Base-by-base conservation (phyloP, 1,140 invertebrate species). In the Telenomus remus region DNA sequence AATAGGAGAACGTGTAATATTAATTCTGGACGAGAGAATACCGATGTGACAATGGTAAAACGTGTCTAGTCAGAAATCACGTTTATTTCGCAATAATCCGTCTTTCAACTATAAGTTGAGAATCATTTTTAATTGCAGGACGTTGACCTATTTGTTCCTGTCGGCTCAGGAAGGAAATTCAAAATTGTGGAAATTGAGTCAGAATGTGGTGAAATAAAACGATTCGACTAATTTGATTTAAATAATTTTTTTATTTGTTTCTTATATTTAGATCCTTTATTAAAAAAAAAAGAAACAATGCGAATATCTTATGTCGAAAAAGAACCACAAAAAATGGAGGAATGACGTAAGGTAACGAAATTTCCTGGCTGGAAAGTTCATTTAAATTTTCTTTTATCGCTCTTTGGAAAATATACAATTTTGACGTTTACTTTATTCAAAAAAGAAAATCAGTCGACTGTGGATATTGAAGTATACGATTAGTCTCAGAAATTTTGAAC, bases 291-390 rank as follows among this genome's bases (percentile, higher is more conserved):
- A 50, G 14, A 49, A 68, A 66, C 39, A 71, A 76, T 43, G 44
- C 44, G 14, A 64, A 68, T 65, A 76, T 49, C 47, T 48, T 65
- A 76, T 2, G 12, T 37, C 50, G 7, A 65, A 65, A 57, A 77
- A 68, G 6, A 63, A 70, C 7, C 11, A 68, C 37, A 47, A 64
- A 69, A 55, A 39, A 60, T 42, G 9, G 63, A 72, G 74, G 74
- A 77, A 77, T 77, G 74, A 72, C 57, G 57, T 63, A 56, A 76
- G 74, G 51, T 76, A 63, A 57, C 7, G 63, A 48, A 76, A 66
- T 15, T 15, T 60, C 46, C 53, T 53, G 37, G 39, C 47, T 43
- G 46, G 56, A 73, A 73, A 61, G 37, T 57, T 63, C 64, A 63
- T 43, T 16, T 50, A 10, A 16, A 57, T 63, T 39, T 53, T 57